Percentiles rank a stretch among this genome's conserved stretches.
Evolutionary conservation across 2,888 invertebrate genomes (phyloP).

Genomic region (Amphipoea lucens): DNA sequence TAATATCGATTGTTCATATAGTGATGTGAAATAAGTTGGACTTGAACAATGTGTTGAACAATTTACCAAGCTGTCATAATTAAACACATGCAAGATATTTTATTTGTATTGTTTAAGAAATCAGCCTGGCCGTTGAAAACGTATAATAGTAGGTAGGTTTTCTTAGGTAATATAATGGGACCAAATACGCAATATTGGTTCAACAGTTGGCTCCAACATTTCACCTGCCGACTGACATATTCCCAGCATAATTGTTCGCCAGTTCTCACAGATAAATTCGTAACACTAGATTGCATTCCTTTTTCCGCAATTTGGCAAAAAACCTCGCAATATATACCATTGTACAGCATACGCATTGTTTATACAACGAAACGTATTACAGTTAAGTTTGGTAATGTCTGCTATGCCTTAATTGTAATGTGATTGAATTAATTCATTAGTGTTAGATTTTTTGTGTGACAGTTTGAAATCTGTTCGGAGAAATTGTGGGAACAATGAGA

Average conservation of each 20-base stretch:
- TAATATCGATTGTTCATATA: too few relatives aligned
- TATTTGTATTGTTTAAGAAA: background rate
- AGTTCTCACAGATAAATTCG: slow-evolving; percentile 67
- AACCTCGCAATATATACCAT: slow-evolving; percentile 61
- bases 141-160: slow-evolving; percentile 4
- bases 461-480: slow-evolving; percentile 42
- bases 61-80: background rate
- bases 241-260: slow-evolving; percentile 66
- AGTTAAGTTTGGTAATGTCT: slow-evolving; percentile 63
- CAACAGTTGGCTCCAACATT: slow-evolving; percentile 53
- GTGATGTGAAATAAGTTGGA: background rate
- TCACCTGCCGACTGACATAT: slow-evolving; percentile 48
- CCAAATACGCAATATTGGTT: slow-evolving; percentile 57
- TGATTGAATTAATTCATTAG: slow-evolving; percentile 60
- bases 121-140: background rate
- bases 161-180: slow-evolving; percentile 20
- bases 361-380: slow-evolving; percentile 61
- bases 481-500: slow-evolving; percentile 59
- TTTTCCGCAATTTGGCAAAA: slow-evolving; percentile 71
- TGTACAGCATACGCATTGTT: slow-evolving; percentile 69
- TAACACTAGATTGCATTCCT: slow-evolving; percentile 67
- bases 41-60: background rate
- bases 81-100: background rate
- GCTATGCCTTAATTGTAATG: slow-evolving; percentile 63
- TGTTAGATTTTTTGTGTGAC: slow-evolving; percentile 10